phyloP scores from a whole-genome alignment of 2,113 vertebrate genomes.

The Clupea harengus region DNA sequence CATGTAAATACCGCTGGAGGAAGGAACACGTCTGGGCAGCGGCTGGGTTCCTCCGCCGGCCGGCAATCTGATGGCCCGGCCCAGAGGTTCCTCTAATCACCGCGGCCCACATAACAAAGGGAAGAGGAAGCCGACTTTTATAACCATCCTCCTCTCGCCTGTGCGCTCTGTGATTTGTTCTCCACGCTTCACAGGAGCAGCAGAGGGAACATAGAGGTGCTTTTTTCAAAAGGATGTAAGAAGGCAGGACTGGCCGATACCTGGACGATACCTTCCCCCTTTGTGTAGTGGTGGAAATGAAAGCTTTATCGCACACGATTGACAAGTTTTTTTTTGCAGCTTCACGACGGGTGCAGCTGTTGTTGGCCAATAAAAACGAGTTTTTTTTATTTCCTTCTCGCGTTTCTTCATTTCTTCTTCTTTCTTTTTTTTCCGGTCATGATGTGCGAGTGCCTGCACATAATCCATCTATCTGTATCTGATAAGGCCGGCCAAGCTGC shows the following conservation, averaged over 20 bases:
- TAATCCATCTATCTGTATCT: conserved; percentile 83
- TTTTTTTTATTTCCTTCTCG: too few species aligned
- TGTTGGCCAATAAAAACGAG: conserved; percentile 67
- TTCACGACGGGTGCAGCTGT: conserved; percentile 81
- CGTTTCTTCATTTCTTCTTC: not conserved
- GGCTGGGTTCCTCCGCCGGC: conserved; percentile 35
- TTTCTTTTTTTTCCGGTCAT: conserved; percentile 28
- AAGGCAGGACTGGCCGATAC: too few species aligned
- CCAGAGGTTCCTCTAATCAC: conserved; percentile 62
- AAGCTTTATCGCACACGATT: not conserved
- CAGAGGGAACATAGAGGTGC: too few species aligned
- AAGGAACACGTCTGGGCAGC: conserved; percentile 35
- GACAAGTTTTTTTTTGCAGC: not conserved
- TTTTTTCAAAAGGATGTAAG: too few species aligned
- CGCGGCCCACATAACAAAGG: conserved; percentile 65
- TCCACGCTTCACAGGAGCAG: too few species aligned
- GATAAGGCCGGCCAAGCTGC: conserved; percentile 80
- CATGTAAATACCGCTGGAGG: conserved; percentile 42
- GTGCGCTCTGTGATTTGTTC: not conserved
- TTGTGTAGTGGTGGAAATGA: not conserved
- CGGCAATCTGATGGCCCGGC: conserved; percentile 52
- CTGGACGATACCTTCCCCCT: too few species aligned
- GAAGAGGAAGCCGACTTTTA: conserved; percentile 66
- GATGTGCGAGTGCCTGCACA: conserved; percentile 66
- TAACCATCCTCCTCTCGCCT: conserved; percentile 42